Evolutionary conservation across 2,113 vertebrate species (phyloP).

Genomic region (Semnornis frantzii): DNA sequence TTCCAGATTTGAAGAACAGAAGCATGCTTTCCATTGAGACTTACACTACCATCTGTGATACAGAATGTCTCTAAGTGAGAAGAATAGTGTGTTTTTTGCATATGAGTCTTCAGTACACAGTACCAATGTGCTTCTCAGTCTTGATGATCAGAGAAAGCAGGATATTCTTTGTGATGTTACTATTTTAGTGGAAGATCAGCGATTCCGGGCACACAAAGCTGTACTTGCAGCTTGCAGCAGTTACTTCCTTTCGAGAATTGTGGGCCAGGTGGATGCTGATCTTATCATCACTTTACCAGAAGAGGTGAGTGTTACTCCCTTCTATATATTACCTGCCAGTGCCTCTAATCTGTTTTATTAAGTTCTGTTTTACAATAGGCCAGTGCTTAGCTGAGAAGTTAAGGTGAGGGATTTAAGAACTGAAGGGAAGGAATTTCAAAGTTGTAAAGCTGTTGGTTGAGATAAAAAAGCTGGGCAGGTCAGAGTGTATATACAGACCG

Average conservation of each 20-base stretch:
- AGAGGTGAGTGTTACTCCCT: conserved; percentile 79
- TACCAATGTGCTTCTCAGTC: conserved; percentile 76
- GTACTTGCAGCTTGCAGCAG: conserved; percentile 92
- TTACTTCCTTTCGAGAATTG: conserved; percentile 86
- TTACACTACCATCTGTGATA: neutral
- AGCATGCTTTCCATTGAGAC: conserved; percentile 77
- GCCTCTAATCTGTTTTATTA: neutral
- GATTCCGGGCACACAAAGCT: conserved; percentile 88
- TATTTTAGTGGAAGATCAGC: conserved; percentile 83
- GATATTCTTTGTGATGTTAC: conserved; percentile 84
- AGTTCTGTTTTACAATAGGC: neutral
- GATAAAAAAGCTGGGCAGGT: neutral
- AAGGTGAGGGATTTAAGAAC: neutral
- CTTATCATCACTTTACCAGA: conserved; percentile 86
- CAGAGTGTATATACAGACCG: neutral
- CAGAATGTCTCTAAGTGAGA: conserved; percentile 83
- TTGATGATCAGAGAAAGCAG: conserved; percentile 78
- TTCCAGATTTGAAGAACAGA: conserved; percentile 66
- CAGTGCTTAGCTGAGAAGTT: neutral
- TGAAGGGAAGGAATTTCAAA: neutral
- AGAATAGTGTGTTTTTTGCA: conserved; percentile 73
- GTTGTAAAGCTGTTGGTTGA: neutral
- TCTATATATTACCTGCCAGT: neutral
- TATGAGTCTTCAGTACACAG: conserved; percentile 82
- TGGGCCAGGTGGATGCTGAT: conserved; percentile 74